Evolutionary conservation across 2,797 vertebrate genomes (phyloP).

Genomic region (Urosaurus nigricauda): DNA sequence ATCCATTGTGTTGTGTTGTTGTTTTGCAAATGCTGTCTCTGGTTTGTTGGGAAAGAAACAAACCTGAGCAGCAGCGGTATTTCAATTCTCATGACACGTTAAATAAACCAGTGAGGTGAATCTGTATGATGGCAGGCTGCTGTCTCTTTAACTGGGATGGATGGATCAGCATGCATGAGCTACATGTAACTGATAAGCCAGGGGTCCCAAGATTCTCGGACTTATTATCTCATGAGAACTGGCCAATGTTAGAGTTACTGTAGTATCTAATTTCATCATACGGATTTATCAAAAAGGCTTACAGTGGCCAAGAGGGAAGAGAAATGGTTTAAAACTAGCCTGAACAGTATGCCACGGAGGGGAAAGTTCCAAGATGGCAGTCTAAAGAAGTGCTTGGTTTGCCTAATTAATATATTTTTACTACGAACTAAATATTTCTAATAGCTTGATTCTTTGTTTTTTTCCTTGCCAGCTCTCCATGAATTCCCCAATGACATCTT

Average conservation of each 20-base stretch:
- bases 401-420: fast-evolving
- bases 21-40: neutral
- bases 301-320: neutral
- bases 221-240: neutral
- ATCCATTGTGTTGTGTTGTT: no score
- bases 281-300: neutral
- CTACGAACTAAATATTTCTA: fast-evolving
- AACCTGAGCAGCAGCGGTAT: neutral
- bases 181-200: neutral
- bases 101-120: no score
- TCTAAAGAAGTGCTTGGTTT: neutral
- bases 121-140: no score
- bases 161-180: no score
- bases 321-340: slow-evolving; percentile 11
- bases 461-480: slow-evolving; percentile 87
- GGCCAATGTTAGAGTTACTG: neutral
- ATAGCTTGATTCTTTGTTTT: slow-evolving; percentile 47
- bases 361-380: neutral
- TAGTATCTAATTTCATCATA: neutral
- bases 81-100: neutral
- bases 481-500: slow-evolving; percentile 96
- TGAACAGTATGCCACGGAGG: neutral
- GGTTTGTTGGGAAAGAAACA: neutral
- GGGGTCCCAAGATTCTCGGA: neutral
- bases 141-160: neutral